Percentiles rank a stretch among this genome's conserved stretches.
phyloP scores from a whole-genome alignment of 2,113 vertebrate species.

The Solenodon paradoxus region DNA sequence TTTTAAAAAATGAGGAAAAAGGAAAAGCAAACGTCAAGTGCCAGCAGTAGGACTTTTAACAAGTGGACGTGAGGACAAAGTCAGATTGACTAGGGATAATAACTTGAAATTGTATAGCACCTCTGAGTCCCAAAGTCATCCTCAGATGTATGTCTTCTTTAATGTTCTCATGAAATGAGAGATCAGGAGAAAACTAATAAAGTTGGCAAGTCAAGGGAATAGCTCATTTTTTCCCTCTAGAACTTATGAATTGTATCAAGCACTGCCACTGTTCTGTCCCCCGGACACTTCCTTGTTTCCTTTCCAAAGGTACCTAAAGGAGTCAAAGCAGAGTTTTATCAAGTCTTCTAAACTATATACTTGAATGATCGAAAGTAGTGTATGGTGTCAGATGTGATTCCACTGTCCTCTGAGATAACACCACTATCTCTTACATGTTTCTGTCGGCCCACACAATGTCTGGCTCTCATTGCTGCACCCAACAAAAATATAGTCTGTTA shows the following conservation, averaged over 20 bases:
- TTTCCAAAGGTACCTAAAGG: neutral
- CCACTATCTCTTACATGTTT: neutral
- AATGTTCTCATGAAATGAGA: neutral
- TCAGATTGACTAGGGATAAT: neutral
- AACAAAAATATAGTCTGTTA: constrained; percentile 11
- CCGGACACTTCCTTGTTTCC: neutral
- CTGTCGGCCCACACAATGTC: neutral
- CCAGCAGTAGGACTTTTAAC: constrained; percentile 4
- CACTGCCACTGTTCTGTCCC: neutral
- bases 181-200: neutral
- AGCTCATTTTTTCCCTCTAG: neutral
- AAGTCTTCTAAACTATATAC: neutral
- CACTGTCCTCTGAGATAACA: neutral
- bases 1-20: no score
- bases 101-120: neutral
- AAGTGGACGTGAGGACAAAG: neutral
- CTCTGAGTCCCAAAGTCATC: neutral
- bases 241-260: neutral
- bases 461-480: neutral
- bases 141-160: neutral
- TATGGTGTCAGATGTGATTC: neutral
- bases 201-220: neutral
- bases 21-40: no score
- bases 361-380: neutral
- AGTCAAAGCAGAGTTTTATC: neutral